Conservation (phyloP, 2,113 vertebrate species). For the Microcebus jonahi region DNA sequence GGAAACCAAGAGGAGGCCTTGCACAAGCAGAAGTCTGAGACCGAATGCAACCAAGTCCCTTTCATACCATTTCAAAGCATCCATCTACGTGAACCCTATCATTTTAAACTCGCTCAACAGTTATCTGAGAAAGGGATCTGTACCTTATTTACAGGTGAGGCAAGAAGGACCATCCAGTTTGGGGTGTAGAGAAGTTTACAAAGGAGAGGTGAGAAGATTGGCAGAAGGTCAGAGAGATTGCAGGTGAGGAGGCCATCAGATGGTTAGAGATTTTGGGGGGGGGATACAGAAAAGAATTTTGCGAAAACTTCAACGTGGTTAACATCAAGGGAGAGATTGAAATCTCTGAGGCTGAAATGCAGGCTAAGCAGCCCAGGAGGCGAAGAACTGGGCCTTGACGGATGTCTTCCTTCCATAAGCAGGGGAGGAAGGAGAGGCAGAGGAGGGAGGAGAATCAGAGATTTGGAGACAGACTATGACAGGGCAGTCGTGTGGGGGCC, state of each 20-base stretch:
- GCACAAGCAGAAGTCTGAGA: neutral
- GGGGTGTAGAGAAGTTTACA: neutral
- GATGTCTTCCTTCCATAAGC: neutral
- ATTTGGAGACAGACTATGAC: neutral
- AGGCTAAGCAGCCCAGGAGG: neutral
- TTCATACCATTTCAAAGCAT: neutral
- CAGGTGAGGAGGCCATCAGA: neutral
- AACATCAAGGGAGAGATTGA: neutral
- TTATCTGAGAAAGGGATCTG: neutral
- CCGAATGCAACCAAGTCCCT: neutral
- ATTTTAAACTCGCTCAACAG: neutral
- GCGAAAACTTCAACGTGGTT: neutral
- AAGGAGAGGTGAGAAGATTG: neutral
- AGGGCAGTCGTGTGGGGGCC: neutral
- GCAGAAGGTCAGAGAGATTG: neutral
- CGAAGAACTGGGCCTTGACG: accelerated
- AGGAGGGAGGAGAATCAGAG: neutral
- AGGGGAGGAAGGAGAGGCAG: neutral
- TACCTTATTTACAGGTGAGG: neutral
- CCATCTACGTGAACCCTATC: neutral
- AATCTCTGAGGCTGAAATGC: neutral
- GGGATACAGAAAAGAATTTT: neutral
- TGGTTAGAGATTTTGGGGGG: neutral
- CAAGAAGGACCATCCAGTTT: neutral
- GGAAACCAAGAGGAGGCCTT: neutral